Conservation (phyloP, 37 sponge, comb jelly and placozoan species). For the Corticium candelabrum region DNA sequence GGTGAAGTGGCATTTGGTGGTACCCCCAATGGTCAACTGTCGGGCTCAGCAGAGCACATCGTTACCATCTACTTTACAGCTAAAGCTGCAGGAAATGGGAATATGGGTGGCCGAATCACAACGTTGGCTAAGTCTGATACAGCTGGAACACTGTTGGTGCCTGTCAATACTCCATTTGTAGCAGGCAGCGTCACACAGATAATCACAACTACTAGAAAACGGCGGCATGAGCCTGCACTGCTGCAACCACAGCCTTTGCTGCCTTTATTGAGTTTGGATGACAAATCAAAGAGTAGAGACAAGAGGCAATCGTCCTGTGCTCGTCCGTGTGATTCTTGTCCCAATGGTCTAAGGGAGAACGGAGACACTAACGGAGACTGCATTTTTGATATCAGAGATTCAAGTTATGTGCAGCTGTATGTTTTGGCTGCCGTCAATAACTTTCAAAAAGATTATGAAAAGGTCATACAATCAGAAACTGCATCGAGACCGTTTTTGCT, state of each 20-base stretch:
- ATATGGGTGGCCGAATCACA: slow-evolving; percentile 21
- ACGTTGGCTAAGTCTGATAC: slow-evolving; percentile 12
- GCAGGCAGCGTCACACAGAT: slow-evolving; percentile 38
- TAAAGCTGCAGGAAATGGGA: slow-evolving; percentile 12
- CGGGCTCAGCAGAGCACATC: slow-evolving; percentile 17
- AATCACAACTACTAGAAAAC: neutral
- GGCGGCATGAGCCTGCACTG: neutral
- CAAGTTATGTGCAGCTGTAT: slow-evolving; percentile 29
- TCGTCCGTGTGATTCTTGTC: slow-evolving; percentile 27
- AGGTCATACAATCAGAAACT: neutral
- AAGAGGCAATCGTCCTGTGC: neutral
- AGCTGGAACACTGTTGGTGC: slow-evolving; percentile 6
- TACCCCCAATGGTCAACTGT: slow-evolving; percentile 17
- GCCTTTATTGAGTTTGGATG: neutral
- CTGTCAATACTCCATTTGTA: slow-evolving; percentile 15
- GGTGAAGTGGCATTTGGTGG: slow-evolving; percentile 36
- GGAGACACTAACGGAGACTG: slow-evolving; percentile 73
- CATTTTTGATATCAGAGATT: slow-evolving; percentile 46
- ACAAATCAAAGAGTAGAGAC: neutral
- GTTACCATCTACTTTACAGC: slow-evolving; percentile 29
- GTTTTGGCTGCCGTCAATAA: slow-evolving; percentile 18
- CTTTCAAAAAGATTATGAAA: slow-evolving; percentile 19
- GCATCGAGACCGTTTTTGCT: neutral
- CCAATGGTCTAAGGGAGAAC: neutral
- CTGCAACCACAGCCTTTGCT: neutral